A percentile compares a stretch with the other conserved stretches of the same genome.
Evolutionary conservation across 2,888 invertebrate genomes (phyloP).

Genomic region (Agapostemon virescens): DNA sequence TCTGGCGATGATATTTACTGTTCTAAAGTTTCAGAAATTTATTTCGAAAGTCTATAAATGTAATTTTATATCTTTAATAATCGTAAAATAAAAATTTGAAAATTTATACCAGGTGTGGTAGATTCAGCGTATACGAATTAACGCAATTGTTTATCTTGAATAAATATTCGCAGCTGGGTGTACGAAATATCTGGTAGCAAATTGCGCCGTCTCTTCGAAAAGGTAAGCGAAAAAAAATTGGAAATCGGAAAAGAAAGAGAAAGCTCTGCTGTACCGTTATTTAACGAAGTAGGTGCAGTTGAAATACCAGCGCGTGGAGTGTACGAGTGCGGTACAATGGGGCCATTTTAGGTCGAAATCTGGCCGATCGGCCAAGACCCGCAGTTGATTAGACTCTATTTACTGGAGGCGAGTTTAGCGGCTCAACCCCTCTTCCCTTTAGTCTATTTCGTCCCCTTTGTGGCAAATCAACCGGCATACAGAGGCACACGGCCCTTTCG

Average conservation of each 20-base stretch:
- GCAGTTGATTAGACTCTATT: slow-evolving; percentile 80
- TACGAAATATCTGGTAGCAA: neutral
- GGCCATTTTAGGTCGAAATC: slow-evolving; percentile 76
- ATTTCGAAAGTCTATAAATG: no score
- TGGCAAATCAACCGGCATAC: slow-evolving; percentile 80
- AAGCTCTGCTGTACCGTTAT: slow-evolving; percentile 45
- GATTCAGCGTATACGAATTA: no score
- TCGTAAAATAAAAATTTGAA: no score
- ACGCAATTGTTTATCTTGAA: neutral
- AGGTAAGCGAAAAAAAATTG: neutral
- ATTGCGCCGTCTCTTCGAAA: neutral
- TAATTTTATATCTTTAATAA: no score
- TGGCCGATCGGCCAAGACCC: slow-evolving; percentile 77
- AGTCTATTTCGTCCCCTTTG: slow-evolving; percentile 78
- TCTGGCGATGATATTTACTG: neutral
- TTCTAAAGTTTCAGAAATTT: neutral
- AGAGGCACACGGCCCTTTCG: slow-evolving; percentile 71
- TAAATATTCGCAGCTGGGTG: neutral
- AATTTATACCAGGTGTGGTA: no score
- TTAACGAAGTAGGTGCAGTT: slow-evolving; percentile 48
- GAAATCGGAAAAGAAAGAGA: slow-evolving; percentile 35
- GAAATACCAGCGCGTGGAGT: slow-evolving; percentile 36
- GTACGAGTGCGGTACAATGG: slow-evolving; percentile 56
- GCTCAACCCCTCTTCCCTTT: slow-evolving; percentile 63
- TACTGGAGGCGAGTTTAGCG: slow-evolving; percentile 78